These are phyloP conservation scores for Sisor rabdophorus DNA, from an alignment of 2,113 vertebrate species.

Conservation along the genomic window DNA sequence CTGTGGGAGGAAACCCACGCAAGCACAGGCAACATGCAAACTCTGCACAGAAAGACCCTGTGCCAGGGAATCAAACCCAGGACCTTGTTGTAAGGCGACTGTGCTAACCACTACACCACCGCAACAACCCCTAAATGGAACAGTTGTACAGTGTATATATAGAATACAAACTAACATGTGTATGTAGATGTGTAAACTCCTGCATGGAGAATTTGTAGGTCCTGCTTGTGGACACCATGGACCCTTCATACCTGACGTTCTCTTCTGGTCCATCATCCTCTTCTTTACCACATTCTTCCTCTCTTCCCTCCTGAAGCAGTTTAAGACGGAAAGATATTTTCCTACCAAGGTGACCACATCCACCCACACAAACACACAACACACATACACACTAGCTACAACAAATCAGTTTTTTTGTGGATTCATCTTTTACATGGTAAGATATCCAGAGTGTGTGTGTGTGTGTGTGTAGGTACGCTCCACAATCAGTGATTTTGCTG, in stretches of 20 bases:
- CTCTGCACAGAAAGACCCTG: too few species aligned
- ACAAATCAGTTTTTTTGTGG: not conserved
- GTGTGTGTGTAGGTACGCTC: slow-evolving; percentile 79
- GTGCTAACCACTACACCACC: too few species aligned
- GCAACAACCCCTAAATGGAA: too few species aligned
- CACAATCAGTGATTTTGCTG: slow-evolving; percentile 92
- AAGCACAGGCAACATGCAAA: too few species aligned
- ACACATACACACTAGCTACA: not conserved
- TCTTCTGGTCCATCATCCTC: slow-evolving; percentile 94
- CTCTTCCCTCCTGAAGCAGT: slow-evolving; percentile 90
- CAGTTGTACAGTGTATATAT: not conserved
- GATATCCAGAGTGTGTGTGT: slow-evolving; percentile 3
- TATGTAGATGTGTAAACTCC: slow-evolving; percentile 71
- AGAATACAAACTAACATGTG: not conserved
- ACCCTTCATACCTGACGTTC: slow-evolving; percentile 89
- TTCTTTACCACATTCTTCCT: slow-evolving; percentile 97
- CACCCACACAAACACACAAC: not conserved
- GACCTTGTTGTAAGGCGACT: too few species aligned
- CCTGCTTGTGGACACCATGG: slow-evolving; percentile 75
- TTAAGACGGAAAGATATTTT: slow-evolving; percentile 94
- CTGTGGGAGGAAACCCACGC: too few species aligned
- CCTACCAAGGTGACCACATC: slow-evolving; percentile 74
- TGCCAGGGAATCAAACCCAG: too few species aligned
- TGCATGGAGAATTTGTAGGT: slow-evolving; percentile 78
- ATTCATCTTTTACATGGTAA: not conserved